Conservation (phyloP, 2,797 vertebrate species). For the Decapterus maruadsi region DNA sequence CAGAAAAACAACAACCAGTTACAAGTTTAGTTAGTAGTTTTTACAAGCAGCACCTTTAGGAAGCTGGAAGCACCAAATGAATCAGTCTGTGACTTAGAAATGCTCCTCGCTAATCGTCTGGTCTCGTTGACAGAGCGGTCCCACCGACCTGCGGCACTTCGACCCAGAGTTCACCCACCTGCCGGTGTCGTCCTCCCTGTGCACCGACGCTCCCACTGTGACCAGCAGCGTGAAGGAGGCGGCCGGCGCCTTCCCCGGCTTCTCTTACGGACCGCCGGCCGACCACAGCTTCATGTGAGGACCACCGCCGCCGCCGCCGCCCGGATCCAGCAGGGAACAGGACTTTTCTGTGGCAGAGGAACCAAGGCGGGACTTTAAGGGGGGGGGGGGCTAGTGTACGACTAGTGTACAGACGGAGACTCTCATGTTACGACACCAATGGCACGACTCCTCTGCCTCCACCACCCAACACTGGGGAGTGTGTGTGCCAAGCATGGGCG, state of each 20-base stretch:
- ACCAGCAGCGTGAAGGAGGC: conserved; percentile 86
- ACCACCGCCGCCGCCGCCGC: background rate
- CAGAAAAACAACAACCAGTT: too few species aligned
- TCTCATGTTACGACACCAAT: conserved; percentile 45
- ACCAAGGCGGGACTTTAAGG: conserved; percentile 20
- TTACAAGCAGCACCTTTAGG: too few species aligned
- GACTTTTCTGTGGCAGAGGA: conserved; percentile 25
- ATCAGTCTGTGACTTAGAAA: too few species aligned
- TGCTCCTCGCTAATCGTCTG: background rate
- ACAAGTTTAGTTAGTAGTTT: too few species aligned
- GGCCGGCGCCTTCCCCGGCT: conserved; percentile 87
- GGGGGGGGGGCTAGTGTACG: conserved; percentile 19
- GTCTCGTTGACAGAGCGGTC: conserved; percentile 73
- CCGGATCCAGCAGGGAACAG: conserved; percentile 1
- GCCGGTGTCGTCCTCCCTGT: conserved; percentile 85
- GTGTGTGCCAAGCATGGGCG: conserved; percentile 77
- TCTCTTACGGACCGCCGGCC: conserved; percentile 85
- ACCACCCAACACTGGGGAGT: conserved; percentile 34
- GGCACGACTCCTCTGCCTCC: conserved; percentile 40
- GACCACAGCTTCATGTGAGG: conserved; percentile 80
- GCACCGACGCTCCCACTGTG: conserved; percentile 76
- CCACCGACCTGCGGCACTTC: conserved; percentile 87
- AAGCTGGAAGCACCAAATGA: too few species aligned
- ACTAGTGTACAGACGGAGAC: conserved; percentile 46
- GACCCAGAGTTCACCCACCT: conserved; percentile 89